phyloP scores from a whole-genome alignment of 2,888 invertebrate genomes.

The Ommatoiulus sabulosus region DNA sequence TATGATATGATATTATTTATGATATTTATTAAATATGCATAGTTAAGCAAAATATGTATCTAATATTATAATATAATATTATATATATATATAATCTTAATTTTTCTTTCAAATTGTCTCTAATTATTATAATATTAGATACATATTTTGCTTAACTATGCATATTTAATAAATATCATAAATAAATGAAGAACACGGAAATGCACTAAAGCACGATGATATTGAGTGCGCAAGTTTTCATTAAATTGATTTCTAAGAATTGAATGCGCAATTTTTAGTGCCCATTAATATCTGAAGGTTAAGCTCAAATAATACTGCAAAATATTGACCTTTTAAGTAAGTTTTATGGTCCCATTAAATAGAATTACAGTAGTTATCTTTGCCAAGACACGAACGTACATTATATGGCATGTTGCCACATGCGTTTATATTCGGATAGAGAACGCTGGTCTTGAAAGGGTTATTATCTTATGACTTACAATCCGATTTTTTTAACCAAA shows the following conservation, averaged over 20 bases:
- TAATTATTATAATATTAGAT: too few relatives aligned
- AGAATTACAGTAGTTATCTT: not conserved
- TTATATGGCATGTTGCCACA: conserved; percentile 17
- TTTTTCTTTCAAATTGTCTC: too few relatives aligned
- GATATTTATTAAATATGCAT: too few relatives aligned
- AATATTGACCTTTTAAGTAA: not conserved
- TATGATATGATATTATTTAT: too few relatives aligned
- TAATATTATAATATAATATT: too few relatives aligned
- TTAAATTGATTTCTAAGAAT: not conserved
- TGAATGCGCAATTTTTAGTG: not conserved
- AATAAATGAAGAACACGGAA: too few relatives aligned
- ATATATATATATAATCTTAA: too few relatives aligned
- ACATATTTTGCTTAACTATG: too few relatives aligned
- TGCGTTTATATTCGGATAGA: not conserved
- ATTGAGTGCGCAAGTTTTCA: too few relatives aligned
- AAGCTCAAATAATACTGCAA: not conserved
- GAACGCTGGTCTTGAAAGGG: not conserved
- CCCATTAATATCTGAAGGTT: not conserved
- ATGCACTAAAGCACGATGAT: too few relatives aligned
- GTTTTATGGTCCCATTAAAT: not conserved
- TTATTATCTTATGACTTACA: not conserved
- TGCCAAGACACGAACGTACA: not conserved
- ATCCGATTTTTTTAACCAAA: not conserved
- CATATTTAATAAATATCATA: too few relatives aligned
- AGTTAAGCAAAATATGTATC: too few relatives aligned